Evolutionary conservation across 2,888 invertebrate genomes (phyloP).

Genomic region (Hyalella azteca): DNA sequence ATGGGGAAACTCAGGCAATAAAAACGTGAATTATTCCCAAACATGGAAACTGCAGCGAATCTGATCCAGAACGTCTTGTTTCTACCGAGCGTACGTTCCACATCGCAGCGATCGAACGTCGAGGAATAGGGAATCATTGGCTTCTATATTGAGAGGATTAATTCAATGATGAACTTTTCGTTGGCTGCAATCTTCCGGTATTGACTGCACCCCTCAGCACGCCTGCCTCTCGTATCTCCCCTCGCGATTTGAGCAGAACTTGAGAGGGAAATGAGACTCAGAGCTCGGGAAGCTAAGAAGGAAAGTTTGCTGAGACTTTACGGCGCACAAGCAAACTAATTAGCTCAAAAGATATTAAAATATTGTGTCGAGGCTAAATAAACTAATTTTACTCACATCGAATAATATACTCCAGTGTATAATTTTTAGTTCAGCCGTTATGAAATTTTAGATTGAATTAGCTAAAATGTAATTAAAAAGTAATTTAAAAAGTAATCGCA

Average conservation of each 20-base stretch:
- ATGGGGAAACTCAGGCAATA: too few species aligned
- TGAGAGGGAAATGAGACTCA: not conserved
- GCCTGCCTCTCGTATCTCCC: not conserved
- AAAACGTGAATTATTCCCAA: too few species aligned
- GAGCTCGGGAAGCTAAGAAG: not conserved
- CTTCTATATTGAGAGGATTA: conserved; percentile 23
- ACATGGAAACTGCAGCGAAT: not conserved
- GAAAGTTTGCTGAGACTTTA: too few species aligned
- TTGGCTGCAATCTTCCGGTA: conserved; percentile 24
- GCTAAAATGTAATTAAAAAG: too few species aligned
- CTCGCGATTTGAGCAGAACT: conserved; percentile 16
- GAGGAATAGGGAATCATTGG: conserved; percentile 25
- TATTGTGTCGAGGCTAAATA: too few species aligned
- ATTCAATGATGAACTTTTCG: conserved; percentile 28
- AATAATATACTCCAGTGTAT: too few species aligned
- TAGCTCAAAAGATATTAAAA: too few species aligned
- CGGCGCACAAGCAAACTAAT: too few species aligned
- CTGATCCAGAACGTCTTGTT: not conserved
- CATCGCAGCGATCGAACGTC: not conserved
- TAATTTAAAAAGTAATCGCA: too few species aligned
- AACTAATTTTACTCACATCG: too few species aligned
- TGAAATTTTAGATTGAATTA: too few species aligned
- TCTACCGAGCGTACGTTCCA: not conserved
- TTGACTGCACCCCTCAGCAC: conserved; percentile 21
- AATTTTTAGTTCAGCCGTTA: too few species aligned